phyloP scores from a whole-genome alignment of 2,888 invertebrate species.

The Ephialtes manifestator region DNA sequence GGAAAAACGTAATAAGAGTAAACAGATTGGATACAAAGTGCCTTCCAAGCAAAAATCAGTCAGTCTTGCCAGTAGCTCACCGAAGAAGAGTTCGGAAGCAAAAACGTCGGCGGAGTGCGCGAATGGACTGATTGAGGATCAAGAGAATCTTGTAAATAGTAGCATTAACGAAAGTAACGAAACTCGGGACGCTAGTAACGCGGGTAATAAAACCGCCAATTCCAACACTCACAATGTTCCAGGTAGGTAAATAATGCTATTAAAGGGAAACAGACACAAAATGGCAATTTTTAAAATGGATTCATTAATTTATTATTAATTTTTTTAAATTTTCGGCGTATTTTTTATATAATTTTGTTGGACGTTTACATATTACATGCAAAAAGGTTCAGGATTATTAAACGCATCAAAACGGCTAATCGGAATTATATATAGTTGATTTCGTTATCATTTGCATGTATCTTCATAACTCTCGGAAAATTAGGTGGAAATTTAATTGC shows the following conservation, averaged over 20 bases:
- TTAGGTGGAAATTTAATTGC: too few species aligned
- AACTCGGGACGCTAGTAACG: constrained; percentile 29
- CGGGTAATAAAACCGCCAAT: constrained; percentile 38
- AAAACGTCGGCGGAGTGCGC: constrained; percentile 72
- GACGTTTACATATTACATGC: too few species aligned
- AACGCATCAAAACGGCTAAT: too few species aligned
- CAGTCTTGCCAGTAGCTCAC: constrained; percentile 64
- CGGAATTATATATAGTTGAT: too few species aligned
- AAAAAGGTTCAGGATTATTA: too few species aligned
- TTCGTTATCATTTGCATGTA: too few species aligned
- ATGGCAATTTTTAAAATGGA: background rate
- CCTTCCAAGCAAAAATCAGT: constrained; percentile 78
- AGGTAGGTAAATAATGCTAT: constrained; percentile 25
- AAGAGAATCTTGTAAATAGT: constrained; percentile 82
- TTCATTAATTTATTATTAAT: too few species aligned
- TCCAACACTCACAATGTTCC: constrained; percentile 42
- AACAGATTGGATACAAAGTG: constrained; percentile 76
- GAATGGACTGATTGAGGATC: constrained; percentile 80
- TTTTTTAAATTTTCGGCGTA: too few species aligned
- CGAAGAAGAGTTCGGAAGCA: constrained; percentile 70
- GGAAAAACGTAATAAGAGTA: constrained; percentile 77
- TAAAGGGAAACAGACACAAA: background rate
- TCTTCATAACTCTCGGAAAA: too few species aligned
- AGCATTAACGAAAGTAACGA: constrained; percentile 74
- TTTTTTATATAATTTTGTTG: too few species aligned